Conservation (phyloP, 1,140 invertebrate genomes). For the Drosophila arizonae region DNA sequence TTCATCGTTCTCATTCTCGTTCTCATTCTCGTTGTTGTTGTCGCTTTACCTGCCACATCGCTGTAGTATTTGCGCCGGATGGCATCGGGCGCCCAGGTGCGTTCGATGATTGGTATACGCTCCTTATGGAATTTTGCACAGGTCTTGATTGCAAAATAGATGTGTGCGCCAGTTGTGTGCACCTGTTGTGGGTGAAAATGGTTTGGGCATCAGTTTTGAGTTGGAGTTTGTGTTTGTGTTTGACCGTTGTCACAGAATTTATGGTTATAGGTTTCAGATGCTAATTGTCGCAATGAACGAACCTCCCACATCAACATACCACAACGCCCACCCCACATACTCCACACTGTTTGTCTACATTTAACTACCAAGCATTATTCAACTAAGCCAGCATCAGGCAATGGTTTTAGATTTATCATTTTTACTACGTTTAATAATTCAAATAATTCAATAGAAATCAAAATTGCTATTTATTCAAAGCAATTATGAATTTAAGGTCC, state of each 20-base stretch:
- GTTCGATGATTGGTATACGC: slow-evolving; percentile 89
- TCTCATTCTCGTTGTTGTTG: slow-evolving; percentile 13
- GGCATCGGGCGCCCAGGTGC: slow-evolving; percentile 90
- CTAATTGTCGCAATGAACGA: slow-evolving; percentile 52
- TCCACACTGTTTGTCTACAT: neutral
- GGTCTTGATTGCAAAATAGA: slow-evolving; percentile 95
- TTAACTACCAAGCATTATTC: neutral
- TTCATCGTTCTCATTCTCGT: slow-evolving; percentile 33
- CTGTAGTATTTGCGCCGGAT: slow-evolving; percentile 90
- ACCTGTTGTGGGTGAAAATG: slow-evolving; percentile 45
- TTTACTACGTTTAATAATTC: no score
- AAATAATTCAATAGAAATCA: no score
- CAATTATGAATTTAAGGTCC: no score
- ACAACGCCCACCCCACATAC: neutral
- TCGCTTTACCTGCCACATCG: slow-evolving; percentile 87
- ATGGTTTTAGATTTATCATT: neutral
- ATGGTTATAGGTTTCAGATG: slow-evolving; percentile 64
- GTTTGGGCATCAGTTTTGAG: slow-evolving; percentile 23
- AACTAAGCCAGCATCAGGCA: slow-evolving; percentile 1
- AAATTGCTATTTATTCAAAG: no score
- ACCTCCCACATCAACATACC: neutral
- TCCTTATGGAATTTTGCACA: slow-evolving; percentile 91
- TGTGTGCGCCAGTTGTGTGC: slow-evolving; percentile 65
- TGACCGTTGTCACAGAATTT: slow-evolving; percentile 54
- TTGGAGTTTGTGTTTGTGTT: slow-evolving; percentile 17